Conservation (phyloP, 2,888 invertebrate genomes). For the Lycaena phlaeas region DNA sequence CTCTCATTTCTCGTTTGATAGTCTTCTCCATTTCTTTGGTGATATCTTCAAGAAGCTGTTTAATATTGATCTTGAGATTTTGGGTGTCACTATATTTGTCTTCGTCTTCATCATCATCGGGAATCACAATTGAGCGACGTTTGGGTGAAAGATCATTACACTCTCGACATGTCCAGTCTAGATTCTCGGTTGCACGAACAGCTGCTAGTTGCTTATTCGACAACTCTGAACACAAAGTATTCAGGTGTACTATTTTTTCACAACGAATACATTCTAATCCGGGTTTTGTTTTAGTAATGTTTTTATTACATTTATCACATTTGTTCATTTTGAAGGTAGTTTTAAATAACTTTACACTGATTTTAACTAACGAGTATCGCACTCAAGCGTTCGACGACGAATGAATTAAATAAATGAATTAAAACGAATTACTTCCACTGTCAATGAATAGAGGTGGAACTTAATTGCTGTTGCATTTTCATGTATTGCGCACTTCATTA, state of each 20-base stretch:
- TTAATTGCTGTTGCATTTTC: constrained; percentile 18
- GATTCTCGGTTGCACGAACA: background rate
- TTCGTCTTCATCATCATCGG: background rate
- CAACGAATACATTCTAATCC: background rate
- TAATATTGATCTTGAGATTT: background rate
- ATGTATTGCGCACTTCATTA: constrained; percentile 16
- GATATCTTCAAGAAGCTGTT: background rate
- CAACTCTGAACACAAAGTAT: background rate
- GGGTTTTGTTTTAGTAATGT: background rate
- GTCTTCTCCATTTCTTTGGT: no score
- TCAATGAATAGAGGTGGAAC: constrained; percentile 10
- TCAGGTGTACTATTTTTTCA: background rate
- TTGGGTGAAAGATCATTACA: background rate
- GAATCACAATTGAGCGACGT: background rate
- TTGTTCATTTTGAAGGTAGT: background rate
- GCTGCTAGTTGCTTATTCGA: no score
- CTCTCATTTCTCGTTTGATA: no score
- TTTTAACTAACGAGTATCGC: background rate
- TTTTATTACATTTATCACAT: constrained; percentile 2
- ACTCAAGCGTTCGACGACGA: background rate
- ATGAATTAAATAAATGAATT: background rate
- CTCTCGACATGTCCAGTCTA: background rate
- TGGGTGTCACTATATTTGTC: background rate
- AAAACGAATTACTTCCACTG: constrained; percentile 8
- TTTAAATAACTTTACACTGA: background rate